Base-by-base conservation (phyloP, 2,797 vertebrate species). In the Phaenicophaeus curvirostris region DNA sequence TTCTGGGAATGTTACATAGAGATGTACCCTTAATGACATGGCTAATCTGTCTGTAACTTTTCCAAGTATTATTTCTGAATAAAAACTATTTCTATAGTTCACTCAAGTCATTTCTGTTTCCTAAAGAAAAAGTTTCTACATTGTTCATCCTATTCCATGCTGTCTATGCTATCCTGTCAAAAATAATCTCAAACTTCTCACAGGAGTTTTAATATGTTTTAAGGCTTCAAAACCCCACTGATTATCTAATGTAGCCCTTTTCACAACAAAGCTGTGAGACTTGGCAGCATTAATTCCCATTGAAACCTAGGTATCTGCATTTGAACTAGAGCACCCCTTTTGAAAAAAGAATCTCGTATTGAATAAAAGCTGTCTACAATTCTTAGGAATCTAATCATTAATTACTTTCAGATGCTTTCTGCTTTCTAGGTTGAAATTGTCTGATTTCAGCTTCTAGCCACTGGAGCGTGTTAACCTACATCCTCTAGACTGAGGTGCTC, bases 361-460 rank as follows among this genome's bases (percentile, higher is more conserved):
- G 75, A 87, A 87, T 68, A 62, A 91, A 93, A 93, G 39, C 58
- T 69, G 61, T 80, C 62, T 27, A 75, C 72, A 58, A 27, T 85
- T 91, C 89, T 92, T 83, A 93, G 61, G 93, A 93, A 92, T 19
- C 13, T 80, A 62, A 79, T 89, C 31, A 83, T 93, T 96, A 95
- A 94, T 96, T 94, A 87, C 57, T 87, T 92, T 94, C 82, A 91
- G 69, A 79, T 89, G 68, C 93, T 85, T 67, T 31, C 46, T 0
- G 0, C 69, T 93, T 84, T 95, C 73, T 81, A 79, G 23, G 66
- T 53, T 76, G 73, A 61, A 83, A 93, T 84, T 55, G 76, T 81
- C 71, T 91, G 65, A 66, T 78, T 94, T 94, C 62, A 44, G 55
- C 46, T 93, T 78, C 51, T 78, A 63, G 58, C 69, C 51, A 81